Conservation (phyloP, 1,140 invertebrate species). For the Lethocerus indicus region DNA sequence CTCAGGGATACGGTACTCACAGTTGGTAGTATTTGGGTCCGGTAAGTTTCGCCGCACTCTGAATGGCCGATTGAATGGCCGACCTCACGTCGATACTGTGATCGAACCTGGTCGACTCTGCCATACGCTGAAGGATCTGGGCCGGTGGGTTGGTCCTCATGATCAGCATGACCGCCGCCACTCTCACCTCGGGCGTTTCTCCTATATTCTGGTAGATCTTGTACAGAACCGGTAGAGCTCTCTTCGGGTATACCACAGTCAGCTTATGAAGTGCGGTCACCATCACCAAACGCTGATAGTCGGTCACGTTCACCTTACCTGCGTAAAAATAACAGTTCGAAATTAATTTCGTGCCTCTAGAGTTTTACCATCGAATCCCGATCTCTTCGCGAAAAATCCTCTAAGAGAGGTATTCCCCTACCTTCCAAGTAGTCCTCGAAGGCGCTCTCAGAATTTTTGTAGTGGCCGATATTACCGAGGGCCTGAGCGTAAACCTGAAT, state of each 20-base stretch:
- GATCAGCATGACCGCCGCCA: constrained; percentile 36
- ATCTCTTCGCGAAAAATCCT: too few relatives aligned
- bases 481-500: constrained; percentile 39
- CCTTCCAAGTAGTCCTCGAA: constrained; percentile 50
- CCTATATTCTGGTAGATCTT: constrained; percentile 44
- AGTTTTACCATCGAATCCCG: too few relatives aligned
- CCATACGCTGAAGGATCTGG: constrained; percentile 46
- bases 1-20: too few relatives aligned
- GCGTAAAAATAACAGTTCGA: too few relatives aligned
- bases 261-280: constrained; percentile 33
- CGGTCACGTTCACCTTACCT: constrained; percentile 26
- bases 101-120: constrained; percentile 43
- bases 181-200: constrained; percentile 43
- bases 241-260: constrained; percentile 27
- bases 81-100: constrained; percentile 38
- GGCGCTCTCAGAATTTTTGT: constrained; percentile 31
- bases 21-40: background rate
- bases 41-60: constrained; percentile 24
- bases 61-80: constrained; percentile 37
- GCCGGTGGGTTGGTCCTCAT: constrained; percentile 37
- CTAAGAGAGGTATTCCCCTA: too few relatives aligned
- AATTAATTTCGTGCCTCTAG: too few relatives aligned
- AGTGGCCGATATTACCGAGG: constrained; percentile 40
- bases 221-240: constrained; percentile 35
- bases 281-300: constrained; percentile 41